Percentiles rank a stretch among this genome's conserved stretches.
phyloP scores from a whole-genome alignment of 1,140 invertebrate genomes.

The Caenorhabditis tropicalis region DNA sequence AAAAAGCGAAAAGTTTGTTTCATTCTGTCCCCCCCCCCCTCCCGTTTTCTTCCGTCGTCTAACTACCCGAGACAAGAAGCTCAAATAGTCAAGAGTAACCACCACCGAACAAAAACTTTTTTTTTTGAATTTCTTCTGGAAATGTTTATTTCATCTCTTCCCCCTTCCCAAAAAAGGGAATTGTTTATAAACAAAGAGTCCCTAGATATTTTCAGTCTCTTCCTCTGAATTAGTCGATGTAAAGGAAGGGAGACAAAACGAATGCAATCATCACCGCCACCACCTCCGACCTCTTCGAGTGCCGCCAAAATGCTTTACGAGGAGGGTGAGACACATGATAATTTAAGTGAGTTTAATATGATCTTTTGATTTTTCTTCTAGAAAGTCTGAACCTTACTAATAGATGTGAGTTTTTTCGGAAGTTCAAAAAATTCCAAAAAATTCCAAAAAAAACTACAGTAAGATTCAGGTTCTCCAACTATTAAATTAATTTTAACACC shows the following conservation, averaged over 20 bases:
- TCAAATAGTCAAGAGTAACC: too few relatives aligned
- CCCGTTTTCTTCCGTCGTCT: too few relatives aligned
- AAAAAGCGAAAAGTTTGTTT: constrained; percentile 3
- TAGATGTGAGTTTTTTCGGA: too few relatives aligned
- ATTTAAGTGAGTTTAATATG: neutral
- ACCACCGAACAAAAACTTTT: neutral
- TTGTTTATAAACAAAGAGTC: neutral
- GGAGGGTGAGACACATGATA: constrained; percentile 11
- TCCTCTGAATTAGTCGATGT: neutral
- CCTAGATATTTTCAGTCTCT: neutral
- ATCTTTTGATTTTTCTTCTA: too few relatives aligned
- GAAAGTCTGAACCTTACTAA: too few relatives aligned
- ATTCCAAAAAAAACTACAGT: too few relatives aligned
- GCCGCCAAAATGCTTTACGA: constrained; percentile 21
- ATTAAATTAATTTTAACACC: too few relatives aligned
- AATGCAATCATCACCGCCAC: neutral
- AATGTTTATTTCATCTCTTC: neutral
- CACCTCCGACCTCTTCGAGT: constrained; percentile 11
- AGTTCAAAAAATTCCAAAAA: too few relatives aligned
- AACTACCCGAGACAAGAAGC: neutral
- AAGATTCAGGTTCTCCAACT: too few relatives aligned
- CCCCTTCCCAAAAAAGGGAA: too few relatives aligned
- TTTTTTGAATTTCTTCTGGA: neutral
- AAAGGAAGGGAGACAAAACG: neutral
- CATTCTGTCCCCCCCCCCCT: neutral